Percentiles rank a stretch among this genome's conserved stretches.
phyloP scores from a whole-genome alignment of 2,888 invertebrate species.

The Cristatella mucedo region DNA sequence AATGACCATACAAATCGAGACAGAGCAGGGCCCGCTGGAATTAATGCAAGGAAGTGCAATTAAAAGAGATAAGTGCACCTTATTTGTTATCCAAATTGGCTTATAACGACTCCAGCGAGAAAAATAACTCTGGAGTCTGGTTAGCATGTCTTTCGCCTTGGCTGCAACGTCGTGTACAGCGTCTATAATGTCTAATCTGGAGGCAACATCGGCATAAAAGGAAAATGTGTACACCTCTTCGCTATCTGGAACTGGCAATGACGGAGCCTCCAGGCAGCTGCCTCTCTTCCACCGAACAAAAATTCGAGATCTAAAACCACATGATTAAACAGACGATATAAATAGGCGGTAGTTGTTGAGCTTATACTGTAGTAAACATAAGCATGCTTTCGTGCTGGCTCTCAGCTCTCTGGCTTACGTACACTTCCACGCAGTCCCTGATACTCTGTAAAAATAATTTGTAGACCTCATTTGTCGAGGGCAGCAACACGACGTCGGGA shows the following conservation, averaged over 20 bases:
- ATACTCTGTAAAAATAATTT: background rate
- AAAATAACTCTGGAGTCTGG: constrained; percentile 2
- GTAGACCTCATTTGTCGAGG: constrained; percentile 5
- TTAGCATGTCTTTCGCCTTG: constrained; percentile 5
- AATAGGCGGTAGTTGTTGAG: too few relatives aligned
- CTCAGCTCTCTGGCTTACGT: too few relatives aligned
- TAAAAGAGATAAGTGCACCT: too few relatives aligned
- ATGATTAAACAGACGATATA: too few relatives aligned
- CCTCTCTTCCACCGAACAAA: constrained; percentile 8
- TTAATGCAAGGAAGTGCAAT: too few relatives aligned
- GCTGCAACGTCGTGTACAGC: background rate
- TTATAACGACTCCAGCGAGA: constrained; percentile 1
- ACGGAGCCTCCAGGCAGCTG: constrained; percentile 6
- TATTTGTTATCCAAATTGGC: constrained; percentile 4
- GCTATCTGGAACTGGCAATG: background rate
- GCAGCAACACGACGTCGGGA: constrained; percentile 1
- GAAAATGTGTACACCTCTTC: constrained; percentile 1
- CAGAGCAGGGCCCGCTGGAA: too few relatives aligned
- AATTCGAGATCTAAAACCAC: background rate
- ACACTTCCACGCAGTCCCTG: constrained; percentile 3
- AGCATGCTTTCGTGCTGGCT: too few relatives aligned
- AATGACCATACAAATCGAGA: too few relatives aligned
- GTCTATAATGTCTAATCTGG: background rate
- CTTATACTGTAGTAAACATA: too few relatives aligned
- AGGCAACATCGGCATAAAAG: constrained; percentile 3